phyloP scores from a whole-genome alignment of 2,888 invertebrate species.

The Melanophora roralis region DNA sequence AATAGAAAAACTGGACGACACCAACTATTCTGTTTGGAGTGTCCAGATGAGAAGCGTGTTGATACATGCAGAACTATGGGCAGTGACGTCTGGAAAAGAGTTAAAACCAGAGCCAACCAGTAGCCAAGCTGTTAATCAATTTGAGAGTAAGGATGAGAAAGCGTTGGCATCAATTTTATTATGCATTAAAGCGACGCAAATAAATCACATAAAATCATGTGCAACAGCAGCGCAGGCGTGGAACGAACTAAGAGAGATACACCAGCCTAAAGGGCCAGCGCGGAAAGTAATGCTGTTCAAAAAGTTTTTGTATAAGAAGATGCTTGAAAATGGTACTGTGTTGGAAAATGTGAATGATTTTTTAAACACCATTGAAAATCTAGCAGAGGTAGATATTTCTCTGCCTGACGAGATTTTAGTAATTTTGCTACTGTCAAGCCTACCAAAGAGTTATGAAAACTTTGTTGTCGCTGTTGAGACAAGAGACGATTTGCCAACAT shows the following conservation, averaged over 20 bases:
- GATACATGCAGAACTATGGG: conserved; percentile 17
- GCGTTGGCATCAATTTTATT: conserved; percentile 54
- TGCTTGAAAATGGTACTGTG: conserved; percentile 35
- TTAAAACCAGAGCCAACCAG: background rate
- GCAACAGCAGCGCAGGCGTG: conserved; percentile 37
- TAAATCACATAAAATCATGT: conserved; percentile 53
- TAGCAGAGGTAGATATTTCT: conserved; percentile 44
- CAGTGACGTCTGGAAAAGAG: background rate
- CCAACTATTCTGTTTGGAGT: conserved; percentile 6
- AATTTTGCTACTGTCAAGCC: conserved; percentile 56
- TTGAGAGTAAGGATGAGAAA: conserved; percentile 45
- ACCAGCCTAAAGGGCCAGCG: conserved; percentile 56
- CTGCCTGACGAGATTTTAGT: conserved; percentile 45
- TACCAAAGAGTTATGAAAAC: conserved; percentile 54
- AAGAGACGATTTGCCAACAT: conserved; percentile 42
- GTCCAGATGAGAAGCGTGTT: background rate
- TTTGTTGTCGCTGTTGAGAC: conserved; percentile 50
- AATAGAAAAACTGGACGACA: background rate
- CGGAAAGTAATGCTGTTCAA: conserved; percentile 55
- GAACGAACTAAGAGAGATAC: conserved; percentile 45
- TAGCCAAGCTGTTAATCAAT: no score
- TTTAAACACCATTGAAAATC: conserved; percentile 35
- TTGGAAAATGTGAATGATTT: conserved; percentile 55
- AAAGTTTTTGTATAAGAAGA: conserved; percentile 31
- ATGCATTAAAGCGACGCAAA: conserved; percentile 51